These are phyloP conservation scores for Tortricodes alternella DNA, from an alignment of 2,888 invertebrate species.

Conservation along the genomic window DNA sequence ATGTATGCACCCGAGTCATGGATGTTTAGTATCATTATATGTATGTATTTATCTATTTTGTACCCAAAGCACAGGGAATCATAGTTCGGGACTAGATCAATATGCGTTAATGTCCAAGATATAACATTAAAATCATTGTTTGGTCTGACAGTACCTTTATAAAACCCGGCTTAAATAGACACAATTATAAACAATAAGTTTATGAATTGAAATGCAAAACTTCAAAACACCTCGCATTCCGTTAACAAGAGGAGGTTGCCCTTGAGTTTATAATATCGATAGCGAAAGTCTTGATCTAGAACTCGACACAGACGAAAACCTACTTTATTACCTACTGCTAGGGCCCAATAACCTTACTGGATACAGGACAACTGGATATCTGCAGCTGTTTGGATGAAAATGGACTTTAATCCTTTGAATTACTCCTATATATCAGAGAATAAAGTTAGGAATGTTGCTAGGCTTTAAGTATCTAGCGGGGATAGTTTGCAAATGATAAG, in stretches of 20 bases:
- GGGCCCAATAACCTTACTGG: not conserved
- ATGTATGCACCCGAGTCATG: too few relatives aligned
- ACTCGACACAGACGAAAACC: not conserved
- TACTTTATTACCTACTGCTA: not conserved
- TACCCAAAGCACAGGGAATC: too few relatives aligned
- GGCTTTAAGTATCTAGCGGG: too few relatives aligned
- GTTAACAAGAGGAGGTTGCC: constrained; percentile 11
- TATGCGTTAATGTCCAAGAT: too few relatives aligned
- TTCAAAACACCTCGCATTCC: not conserved
- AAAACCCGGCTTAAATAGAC: too few relatives aligned
- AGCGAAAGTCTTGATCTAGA: constrained; percentile 6
- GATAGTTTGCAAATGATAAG: too few relatives aligned
- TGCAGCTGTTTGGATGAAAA: not conserved
- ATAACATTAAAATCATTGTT: too few relatives aligned
- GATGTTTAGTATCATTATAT: too few relatives aligned
- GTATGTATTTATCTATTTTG: too few relatives aligned
- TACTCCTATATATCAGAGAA: not conserved
- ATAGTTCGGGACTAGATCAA: too few relatives aligned
- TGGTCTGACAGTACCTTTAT: too few relatives aligned
- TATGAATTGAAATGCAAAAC: not conserved
- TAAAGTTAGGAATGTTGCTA: not conserved
- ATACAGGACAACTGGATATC: not conserved
- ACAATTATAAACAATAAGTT: not conserved
- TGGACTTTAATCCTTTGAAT: not conserved
- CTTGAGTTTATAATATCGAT: constrained; percentile 24